Conservation (phyloP, 2,113 vertebrate species). For the Macquaria ambigua region DNA sequence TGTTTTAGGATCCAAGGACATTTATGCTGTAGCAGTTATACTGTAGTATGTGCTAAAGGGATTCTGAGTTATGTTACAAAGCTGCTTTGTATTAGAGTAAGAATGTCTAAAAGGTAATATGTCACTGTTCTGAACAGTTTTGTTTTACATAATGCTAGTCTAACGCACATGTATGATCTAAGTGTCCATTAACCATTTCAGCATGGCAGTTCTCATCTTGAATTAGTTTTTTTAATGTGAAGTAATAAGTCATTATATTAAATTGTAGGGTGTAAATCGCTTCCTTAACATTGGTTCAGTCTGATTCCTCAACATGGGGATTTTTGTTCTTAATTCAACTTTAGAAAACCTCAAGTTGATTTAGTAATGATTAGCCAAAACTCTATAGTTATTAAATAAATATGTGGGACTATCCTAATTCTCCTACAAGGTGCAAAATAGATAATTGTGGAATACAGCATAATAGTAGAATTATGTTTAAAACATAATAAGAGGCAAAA, state of each 20-base stretch:
- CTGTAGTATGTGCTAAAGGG: not conserved
- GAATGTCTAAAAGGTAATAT: conserved; percentile 2
- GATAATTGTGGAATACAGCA: not conserved
- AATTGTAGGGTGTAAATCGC: not conserved
- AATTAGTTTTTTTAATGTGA: not conserved
- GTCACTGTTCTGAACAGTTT: not conserved
- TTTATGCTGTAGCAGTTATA: not conserved
- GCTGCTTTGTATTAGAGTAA: not conserved
- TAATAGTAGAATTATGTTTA: not conserved
- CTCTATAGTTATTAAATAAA: too few species aligned
- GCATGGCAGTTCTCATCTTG: not conserved
- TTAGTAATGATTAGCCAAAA: not conserved
- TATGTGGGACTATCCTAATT: too few species aligned
- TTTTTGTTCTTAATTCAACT: not conserved
- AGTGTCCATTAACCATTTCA: not conserved
- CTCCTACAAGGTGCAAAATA: not conserved
- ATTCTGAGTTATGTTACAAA: not conserved
- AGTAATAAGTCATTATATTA: not conserved
- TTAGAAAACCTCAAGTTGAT: not conserved
- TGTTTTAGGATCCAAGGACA: not conserved
- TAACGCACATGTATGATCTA: not conserved
- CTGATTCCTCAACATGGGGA: not conserved
- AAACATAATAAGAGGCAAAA: not conserved
- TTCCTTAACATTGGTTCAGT: not conserved
- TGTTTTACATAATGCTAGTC: not conserved